These are phyloP conservation scores for Byasa hedistus DNA, from an alignment of 2,888 invertebrate species.

Conservation along the genomic window DNA sequence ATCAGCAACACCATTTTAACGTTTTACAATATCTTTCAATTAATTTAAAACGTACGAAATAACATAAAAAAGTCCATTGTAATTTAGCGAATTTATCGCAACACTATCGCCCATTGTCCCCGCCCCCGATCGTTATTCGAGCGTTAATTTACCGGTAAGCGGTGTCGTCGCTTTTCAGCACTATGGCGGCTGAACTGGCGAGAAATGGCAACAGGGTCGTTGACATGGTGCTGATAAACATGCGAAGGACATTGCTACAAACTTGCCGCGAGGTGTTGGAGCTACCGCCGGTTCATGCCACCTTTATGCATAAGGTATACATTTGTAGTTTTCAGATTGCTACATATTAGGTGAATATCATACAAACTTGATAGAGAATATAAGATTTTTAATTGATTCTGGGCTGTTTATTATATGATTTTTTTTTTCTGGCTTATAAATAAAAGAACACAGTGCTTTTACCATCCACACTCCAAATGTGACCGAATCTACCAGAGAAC, in stretches of 20 bases:
- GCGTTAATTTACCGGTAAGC: constrained; percentile 20
- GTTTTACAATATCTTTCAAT: too few relatives aligned
- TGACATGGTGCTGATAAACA: constrained; percentile 71
- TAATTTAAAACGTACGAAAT: background rate
- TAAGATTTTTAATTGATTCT: too few relatives aligned
- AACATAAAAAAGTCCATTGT: too few relatives aligned
- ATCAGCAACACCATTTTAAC: too few relatives aligned
- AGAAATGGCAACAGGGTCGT: constrained; percentile 65
- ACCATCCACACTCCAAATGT: too few relatives aligned
- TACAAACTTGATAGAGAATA: too few relatives aligned
- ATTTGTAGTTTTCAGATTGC: too few relatives aligned
- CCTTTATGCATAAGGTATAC: constrained; percentile 71
- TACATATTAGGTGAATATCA: too few relatives aligned
- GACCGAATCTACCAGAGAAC: too few relatives aligned
- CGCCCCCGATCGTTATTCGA: constrained; percentile 29
- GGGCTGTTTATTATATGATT: too few relatives aligned
- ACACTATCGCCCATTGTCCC: constrained; percentile 10
- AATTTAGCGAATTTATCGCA: background rate
- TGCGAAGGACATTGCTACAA: constrained; percentile 70
- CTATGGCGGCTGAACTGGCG: constrained; percentile 55
- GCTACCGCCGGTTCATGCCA: constrained; percentile 68
- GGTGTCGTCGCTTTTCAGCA: constrained; percentile 41
- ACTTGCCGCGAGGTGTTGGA: constrained; percentile 61
- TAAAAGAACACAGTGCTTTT: too few relatives aligned
- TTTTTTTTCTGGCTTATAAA: too few relatives aligned